Conservation (phyloP, 2,888 invertebrate species). For the Gymnocheta viridis region DNA sequence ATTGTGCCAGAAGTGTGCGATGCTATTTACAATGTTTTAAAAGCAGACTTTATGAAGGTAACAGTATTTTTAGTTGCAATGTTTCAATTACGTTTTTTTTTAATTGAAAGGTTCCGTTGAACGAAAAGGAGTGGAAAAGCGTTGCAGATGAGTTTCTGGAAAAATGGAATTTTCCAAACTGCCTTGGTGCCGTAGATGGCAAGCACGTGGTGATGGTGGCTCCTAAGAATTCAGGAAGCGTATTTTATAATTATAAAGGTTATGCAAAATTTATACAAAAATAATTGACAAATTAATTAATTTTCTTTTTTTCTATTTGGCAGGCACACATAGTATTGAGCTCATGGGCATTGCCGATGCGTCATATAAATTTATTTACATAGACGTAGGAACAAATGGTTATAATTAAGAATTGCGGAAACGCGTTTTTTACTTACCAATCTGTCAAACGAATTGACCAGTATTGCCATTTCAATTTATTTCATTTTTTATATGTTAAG, state of each 20-base stretch:
- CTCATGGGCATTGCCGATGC: no score
- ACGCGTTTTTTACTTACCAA: no score
- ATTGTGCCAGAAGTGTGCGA: conserved; percentile 34
- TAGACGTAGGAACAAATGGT: neutral
- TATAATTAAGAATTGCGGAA: no score
- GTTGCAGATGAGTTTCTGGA: conserved; percentile 10
- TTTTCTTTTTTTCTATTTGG: no score
- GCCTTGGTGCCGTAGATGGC: conserved; percentile 29
- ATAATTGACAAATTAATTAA: no score
- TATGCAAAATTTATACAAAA: no score
- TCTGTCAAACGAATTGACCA: no score
- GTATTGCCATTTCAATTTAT: no score
- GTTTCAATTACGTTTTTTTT: neutral
- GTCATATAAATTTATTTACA: neutral
- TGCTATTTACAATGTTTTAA: conserved; percentile 23
- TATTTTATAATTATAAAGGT: conserved; percentile 37
- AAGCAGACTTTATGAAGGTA: conserved; percentile 22
- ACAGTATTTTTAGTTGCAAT: neutral
- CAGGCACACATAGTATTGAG: no score
- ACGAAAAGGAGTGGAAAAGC: conserved; percentile 10
- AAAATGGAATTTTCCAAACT: conserved; percentile 37
- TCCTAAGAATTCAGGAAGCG: conserved; percentile 23
- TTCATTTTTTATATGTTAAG: no score
- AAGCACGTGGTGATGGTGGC: conserved; percentile 27
- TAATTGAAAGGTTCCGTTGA: conserved; percentile 35